Percentiles rank a stretch among this genome's conserved stretches.
These are phyloP conservation scores for Thysanoteuthis rhombus DNA, from an alignment of 2,888 invertebrate species.

Conservation along the genomic window DNA sequence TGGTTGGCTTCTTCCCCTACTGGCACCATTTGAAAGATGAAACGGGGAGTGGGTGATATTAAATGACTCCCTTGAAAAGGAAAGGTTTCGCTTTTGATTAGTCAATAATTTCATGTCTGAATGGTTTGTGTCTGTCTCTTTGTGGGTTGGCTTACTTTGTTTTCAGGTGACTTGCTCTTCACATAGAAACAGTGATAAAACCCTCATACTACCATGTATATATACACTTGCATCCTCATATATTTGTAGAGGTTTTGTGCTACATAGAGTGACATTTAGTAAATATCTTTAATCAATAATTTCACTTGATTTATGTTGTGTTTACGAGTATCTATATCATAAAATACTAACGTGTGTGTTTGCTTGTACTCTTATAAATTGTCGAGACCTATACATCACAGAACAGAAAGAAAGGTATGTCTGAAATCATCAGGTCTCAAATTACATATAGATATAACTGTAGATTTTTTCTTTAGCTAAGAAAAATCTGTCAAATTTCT, in stretches of 20 bases:
- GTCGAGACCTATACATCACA: no score
- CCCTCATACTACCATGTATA: neutral
- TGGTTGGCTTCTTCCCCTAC: neutral
- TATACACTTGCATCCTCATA: neutral
- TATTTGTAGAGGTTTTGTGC: neutral
- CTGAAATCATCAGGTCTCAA: no score
- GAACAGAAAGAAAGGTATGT: no score
- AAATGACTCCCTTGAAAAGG: neutral
- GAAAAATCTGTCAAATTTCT: no score
- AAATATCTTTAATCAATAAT: no score
- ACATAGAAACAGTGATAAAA: neutral
- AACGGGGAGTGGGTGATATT: neutral
- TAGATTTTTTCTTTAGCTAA: no score
- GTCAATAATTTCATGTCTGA: neutral
- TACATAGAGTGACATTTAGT: no score
- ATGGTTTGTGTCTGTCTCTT: neutral
- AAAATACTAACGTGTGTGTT: no score
- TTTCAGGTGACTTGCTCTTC: neutral
- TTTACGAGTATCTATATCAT: no score
- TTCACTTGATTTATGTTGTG: no score
- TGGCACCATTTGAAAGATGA: neutral
- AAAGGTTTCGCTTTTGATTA: neutral
- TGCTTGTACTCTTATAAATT: no score
- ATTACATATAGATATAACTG: no score
- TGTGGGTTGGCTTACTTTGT: neutral